These are phyloP conservation scores for Triplophysa rosa DNA, from an alignment of 2,113 vertebrate genomes.

Conservation along the genomic window DNA sequence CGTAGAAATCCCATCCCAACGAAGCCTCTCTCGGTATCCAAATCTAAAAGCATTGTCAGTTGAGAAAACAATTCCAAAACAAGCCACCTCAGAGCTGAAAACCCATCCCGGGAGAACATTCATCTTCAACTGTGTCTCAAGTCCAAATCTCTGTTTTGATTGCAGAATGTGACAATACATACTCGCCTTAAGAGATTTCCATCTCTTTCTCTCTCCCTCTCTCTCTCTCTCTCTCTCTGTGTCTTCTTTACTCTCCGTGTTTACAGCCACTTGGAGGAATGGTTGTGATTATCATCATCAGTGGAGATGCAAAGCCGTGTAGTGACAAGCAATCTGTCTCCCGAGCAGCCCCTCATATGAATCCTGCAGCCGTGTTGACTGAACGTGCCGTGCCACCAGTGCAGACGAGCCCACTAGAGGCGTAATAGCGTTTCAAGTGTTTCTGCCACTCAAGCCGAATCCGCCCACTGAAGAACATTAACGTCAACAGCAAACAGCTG, in stretches of 20 bases:
- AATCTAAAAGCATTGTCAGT: slow-evolving; percentile 67
- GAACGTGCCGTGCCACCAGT: slow-evolving; percentile 53
- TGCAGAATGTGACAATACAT: slow-evolving; percentile 69
- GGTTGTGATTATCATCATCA: slow-evolving; percentile 76
- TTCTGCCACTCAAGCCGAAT: slow-evolving; percentile 63
- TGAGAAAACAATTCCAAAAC: slow-evolving; percentile 64
- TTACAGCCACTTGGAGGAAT: slow-evolving; percentile 70
- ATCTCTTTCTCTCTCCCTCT: slow-evolving; percentile 39
- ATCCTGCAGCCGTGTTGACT: slow-evolving; percentile 64
- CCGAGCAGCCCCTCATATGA: slow-evolving; percentile 60
- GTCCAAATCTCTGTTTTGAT: slow-evolving; percentile 74
- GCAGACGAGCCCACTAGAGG: slow-evolving; percentile 62
- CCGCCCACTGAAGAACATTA: slow-evolving; percentile 53
- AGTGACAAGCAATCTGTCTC: slow-evolving; percentile 73
- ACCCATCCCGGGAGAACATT: slow-evolving; percentile 39
- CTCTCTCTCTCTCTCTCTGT: slow-evolving; percentile 34
- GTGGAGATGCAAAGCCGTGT: slow-evolving; percentile 68
- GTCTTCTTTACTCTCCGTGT: slow-evolving; percentile 54
- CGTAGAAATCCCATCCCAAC: slow-evolving; percentile 59
- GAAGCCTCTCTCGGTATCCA: slow-evolving; percentile 64
- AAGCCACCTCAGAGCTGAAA: slow-evolving; percentile 54
- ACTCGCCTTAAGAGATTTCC: slow-evolving; percentile 66
- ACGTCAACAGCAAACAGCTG: slow-evolving; percentile 54
- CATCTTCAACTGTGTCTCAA: slow-evolving; percentile 54
- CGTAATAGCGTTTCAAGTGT: slow-evolving; percentile 74